phyloP scores from a whole-genome alignment of 2,888 invertebrate species.

The Cremastinae sp. region DNA sequence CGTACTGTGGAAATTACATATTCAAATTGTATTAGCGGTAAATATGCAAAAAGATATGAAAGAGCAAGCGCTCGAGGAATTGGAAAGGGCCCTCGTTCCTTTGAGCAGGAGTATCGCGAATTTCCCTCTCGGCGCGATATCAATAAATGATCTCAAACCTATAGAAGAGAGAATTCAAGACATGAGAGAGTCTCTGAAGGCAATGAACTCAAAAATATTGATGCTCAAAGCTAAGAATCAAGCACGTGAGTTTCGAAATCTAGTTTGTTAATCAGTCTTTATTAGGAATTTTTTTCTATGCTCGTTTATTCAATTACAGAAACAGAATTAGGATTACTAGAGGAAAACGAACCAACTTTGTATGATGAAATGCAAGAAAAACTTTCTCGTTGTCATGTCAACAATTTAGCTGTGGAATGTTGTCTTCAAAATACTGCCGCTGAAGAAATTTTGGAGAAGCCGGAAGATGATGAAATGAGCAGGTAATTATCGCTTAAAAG shows the following conservation, averaged over 20 bases:
- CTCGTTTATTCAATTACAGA: slow-evolving; percentile 28
- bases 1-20: not conserved
- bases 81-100: slow-evolving; percentile 45
- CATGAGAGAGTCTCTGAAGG: slow-evolving; percentile 51
- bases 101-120: slow-evolving; percentile 54
- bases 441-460: slow-evolving; percentile 28
- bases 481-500: not conserved
- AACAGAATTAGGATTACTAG: slow-evolving; percentile 5
- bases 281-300: too few relatives aligned
- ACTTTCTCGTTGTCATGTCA: slow-evolving; percentile 43
- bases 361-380: slow-evolving; percentile 50
- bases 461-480: slow-evolving; percentile 31
- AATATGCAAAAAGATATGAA: slow-evolving; percentile 35
- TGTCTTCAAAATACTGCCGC: slow-evolving; percentile 50
- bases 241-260: slow-evolving; percentile 56
- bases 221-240: slow-evolving; percentile 48
- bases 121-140: slow-evolving; percentile 64
- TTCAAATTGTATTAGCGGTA: too few relatives aligned
- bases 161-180: slow-evolving; percentile 61
- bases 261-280: too few relatives aligned
- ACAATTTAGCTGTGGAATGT: slow-evolving; percentile 37
- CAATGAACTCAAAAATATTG: slow-evolving; percentile 54
- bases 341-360: slow-evolving; percentile 36
- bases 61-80: slow-evolving; percentile 23
- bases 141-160: slow-evolving; percentile 62